A percentile compares a stretch with the other conserved stretches of the same genome.
Evolutionary conservation across 2,797 vertebrate species (phyloP).

Genomic region (Alauda arvensis): DNA sequence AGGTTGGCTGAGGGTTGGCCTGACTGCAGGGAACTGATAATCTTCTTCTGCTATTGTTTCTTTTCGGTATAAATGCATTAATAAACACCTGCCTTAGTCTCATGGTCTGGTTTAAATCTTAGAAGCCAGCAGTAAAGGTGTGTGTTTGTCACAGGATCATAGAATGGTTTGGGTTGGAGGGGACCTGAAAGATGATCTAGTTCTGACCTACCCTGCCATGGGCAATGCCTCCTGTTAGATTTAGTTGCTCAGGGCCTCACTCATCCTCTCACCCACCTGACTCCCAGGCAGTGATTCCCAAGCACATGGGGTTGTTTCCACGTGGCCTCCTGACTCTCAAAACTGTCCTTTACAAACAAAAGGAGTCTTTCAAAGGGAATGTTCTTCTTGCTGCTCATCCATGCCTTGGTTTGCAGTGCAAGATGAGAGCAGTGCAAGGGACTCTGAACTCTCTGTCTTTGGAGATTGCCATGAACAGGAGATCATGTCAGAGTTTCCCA

Average conservation of each 20-base stretch:
- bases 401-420: not conserved
- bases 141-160: not conserved
- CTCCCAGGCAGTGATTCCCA: not conserved
- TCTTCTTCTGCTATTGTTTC: not conserved
- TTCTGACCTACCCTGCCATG: not conserved
- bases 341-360: not conserved
- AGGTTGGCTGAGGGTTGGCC: not conserved
- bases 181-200: not conserved
- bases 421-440: not conserved
- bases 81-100: not conserved
- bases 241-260: not conserved
- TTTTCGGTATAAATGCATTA: not conserved
- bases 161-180: not conserved
- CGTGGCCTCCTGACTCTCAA: not conserved
- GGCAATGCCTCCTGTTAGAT: not conserved
- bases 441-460: not conserved
- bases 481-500: not conserved
- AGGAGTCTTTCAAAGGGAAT: not conserved
- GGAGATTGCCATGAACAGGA: fast-evolving
- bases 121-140: not conserved
- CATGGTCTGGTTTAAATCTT: not conserved
- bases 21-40: not conserved
- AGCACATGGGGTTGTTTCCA: not conserved
- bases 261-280: not conserved
- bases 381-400: fast-evolving